Evolutionary conservation across 2,888 invertebrate genomes (phyloP).

Genomic region (Hartigia nigra): DNA sequence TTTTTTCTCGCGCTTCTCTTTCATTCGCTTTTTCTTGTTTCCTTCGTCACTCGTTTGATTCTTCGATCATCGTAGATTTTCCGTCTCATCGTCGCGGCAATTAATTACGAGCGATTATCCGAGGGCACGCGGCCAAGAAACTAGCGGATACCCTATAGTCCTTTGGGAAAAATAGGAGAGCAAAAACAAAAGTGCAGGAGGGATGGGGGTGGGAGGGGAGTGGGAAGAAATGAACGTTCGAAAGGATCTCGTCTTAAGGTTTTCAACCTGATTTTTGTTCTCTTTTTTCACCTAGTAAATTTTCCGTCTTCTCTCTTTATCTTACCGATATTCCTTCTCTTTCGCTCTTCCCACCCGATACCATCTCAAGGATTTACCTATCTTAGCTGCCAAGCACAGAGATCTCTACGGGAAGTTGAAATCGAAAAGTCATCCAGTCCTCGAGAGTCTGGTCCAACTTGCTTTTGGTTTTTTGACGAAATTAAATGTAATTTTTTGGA

Average conservation of each 20-base stretch:
- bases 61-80: neutral
- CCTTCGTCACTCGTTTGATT: neutral
- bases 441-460: neutral
- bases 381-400: neutral
- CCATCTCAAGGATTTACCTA: neutral
- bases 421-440: neutral
- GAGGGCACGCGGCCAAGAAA: neutral
- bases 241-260: no score
- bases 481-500: neutral
- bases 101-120: neutral
- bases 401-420: neutral
- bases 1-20: neutral
- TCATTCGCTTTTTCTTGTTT: neutral
- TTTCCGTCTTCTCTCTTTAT: neutral
- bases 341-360: neutral
- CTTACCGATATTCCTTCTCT: neutral
- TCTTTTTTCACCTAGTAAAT: neutral
- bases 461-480: neutral
- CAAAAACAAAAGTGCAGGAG: neutral
- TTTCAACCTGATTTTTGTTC: neutral
- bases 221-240: neutral
- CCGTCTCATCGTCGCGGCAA: neutral
- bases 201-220: no score
- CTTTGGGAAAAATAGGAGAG: neutral
- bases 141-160: neutral